Evolutionary conservation across 2,888 invertebrate species (phyloP).

Genomic region (Lycaena phlaeas): DNA sequence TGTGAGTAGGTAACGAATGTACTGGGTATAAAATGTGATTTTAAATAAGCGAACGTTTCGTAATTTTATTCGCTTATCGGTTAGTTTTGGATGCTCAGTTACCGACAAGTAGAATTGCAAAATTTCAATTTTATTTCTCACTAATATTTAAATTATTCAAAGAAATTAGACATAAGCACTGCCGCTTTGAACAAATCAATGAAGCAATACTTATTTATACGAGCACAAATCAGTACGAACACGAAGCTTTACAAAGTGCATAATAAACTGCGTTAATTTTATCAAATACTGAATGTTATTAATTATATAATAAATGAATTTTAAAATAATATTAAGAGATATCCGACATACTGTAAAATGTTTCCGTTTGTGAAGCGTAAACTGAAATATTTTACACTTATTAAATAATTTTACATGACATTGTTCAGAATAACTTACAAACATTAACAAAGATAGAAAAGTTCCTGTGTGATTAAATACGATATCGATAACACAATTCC

Average conservation of each 20-base stretch:
- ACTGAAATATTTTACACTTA: conserved; percentile 1
- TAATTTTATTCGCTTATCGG: conserved; percentile 27
- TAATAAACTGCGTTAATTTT: conserved; percentile 21
- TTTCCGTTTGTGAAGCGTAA: not conserved
- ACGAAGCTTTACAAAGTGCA: conserved; percentile 20
- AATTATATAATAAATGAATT: conserved; percentile 19
- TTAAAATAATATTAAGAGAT: conserved; percentile 13
- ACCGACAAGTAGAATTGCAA: not conserved
- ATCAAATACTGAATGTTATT: conserved; percentile 22
- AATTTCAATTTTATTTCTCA: conserved; percentile 6
- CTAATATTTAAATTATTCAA: conserved; percentile 4
- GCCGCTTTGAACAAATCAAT: conserved; percentile 33
- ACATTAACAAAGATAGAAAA: conserved; percentile 17
- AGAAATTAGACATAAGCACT: conserved; percentile 12
- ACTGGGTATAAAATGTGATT: conserved; percentile 55
- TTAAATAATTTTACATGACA: not conserved
- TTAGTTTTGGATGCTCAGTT: conserved; percentile 32
- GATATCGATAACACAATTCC: conserved; percentile 21
- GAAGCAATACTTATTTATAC: conserved; percentile 12
- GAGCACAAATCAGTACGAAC: conserved; percentile 7
- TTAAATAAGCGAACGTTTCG: conserved; percentile 27
- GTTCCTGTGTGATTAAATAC: conserved; percentile 27
- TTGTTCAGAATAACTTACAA: conserved; percentile 10
- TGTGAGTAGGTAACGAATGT: conserved; percentile 53
- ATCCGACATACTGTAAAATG: conserved; percentile 3